Evolutionary conservation across 2,888 invertebrate species (phyloP), one percentile per base, ranked within the genome.

Genomic region (Cataglyphis altisquamis): DNA sequence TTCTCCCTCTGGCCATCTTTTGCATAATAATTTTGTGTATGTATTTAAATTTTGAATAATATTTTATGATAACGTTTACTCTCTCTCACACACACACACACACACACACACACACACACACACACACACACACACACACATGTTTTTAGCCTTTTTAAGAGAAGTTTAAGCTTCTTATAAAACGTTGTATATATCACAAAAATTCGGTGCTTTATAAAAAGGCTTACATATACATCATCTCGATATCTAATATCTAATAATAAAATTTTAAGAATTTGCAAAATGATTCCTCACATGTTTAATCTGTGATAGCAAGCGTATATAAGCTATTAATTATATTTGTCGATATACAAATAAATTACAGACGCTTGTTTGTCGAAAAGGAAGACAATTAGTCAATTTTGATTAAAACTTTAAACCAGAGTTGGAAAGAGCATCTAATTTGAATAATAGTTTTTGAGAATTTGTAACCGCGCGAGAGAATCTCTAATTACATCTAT

Each of bases 401-500:
- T 29, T 25, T 45, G 41, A 52, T n/a, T 62, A 63, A 32, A 15
- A 18, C 64, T 36, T 63, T 29, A 32, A 45, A 15, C 10, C 32
- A 74, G 39, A 72, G 55, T 57, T 57, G 10, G 18, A 57, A 62
- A 41, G 21, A 15, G 15, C 15, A n/a, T 62, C 45, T 45, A 63
- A 74, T n/a, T 62, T 15, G 63, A 62, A 15, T 45, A 63, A 45
- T 21, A 63, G 39, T 74, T 74, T 45, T 21, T 25, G n/a, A 52
- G 12, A 64, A 75, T 64, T 36, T 66, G 45, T 48, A 48, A 63
- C 10, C 32, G 18, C 48, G 18, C 15, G 21, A 57, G 5, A 52
- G 48, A 52, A 52, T 52, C 48, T 52, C n/a, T n/a, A 52, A 52
- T 18, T 73, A 21, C 21, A 21, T 21, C 21, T 21, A 21, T 21